Percentiles rank a stretch among this genome's conserved stretches.
Evolutionary conservation across 35 echinoderm and acorn worm species (phyloP).

Genomic region (Patiria miniata): DNA sequence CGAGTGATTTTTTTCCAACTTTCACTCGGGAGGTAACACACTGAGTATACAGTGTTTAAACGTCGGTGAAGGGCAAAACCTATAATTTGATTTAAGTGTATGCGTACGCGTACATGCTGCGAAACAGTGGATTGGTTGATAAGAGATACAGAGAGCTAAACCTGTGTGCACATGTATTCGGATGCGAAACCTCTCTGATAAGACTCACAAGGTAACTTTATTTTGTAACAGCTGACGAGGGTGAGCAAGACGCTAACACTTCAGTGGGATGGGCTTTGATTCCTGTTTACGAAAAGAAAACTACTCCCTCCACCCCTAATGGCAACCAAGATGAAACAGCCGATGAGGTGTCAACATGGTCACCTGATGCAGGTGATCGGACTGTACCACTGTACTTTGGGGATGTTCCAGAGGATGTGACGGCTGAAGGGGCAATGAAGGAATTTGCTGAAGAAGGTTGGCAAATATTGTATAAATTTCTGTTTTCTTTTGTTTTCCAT

Average conservation of each 20-base stretch:
- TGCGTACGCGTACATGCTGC: too few species aligned
- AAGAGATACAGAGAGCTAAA: too few species aligned
- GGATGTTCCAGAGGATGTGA: constrained; percentile 13
- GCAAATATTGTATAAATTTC: background rate
- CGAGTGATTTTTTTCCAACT: too few species aligned
- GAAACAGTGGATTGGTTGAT: too few species aligned
- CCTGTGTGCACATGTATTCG: too few species aligned
- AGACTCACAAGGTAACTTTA: too few species aligned
- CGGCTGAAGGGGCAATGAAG: background rate
- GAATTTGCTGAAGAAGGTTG: constrained; percentile 20
- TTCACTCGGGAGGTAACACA: too few species aligned
- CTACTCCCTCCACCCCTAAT: background rate
- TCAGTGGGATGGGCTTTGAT: background rate
- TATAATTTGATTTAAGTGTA: too few species aligned
- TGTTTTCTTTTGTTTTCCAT: too few species aligned
- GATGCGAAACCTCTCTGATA: too few species aligned
- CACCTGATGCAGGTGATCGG: background rate
- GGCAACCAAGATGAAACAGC: background rate
- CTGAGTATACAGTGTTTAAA: too few species aligned
- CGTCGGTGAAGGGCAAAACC: too few species aligned
- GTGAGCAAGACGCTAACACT: background rate
- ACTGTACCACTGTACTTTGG: constrained; percentile 31
- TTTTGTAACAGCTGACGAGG: background rate
- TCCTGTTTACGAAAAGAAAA: constrained; percentile 4
- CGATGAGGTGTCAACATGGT: background rate